Evolutionary conservation across 2,888 invertebrate species (phyloP).

Genomic region (Drosophila flavopinicola): DNA sequence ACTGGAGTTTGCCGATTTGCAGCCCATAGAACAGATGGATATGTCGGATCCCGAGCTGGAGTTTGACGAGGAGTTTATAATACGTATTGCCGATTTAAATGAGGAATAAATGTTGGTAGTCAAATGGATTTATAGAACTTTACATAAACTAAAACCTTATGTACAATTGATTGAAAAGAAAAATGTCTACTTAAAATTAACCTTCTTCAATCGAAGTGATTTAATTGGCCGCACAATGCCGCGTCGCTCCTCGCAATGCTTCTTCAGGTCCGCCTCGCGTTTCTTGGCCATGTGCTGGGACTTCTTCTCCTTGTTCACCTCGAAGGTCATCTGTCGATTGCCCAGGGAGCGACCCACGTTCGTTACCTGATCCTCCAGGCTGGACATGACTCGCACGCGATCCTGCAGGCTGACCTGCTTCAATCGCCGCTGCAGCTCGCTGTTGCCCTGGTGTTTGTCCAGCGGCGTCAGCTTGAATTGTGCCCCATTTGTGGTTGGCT

Average conservation of each 20-base stretch:
- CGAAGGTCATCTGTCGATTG: slow-evolving; percentile 92
- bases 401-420: slow-evolving; percentile 87
- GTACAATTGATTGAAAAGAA: slow-evolving; percentile 21
- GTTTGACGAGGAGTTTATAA: slow-evolving; percentile 17
- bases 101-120: slow-evolving; percentile 6
- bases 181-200: slow-evolving; percentile 81
- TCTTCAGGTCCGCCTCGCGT: slow-evolving; percentile 87
- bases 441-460: slow-evolving; percentile 84
- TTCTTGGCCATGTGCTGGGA: slow-evolving; percentile 85
- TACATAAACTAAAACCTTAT: slow-evolving; percentile 49
- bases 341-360: slow-evolving; percentile 87
- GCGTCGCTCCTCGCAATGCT: slow-evolving; percentile 89
- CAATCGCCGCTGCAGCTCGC: slow-evolving; percentile 55
- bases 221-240: slow-evolving; percentile 87
- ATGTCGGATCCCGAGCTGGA: slow-evolving; percentile 12
- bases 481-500: slow-evolving; percentile 35
- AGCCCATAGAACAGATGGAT: slow-evolving; percentile 8
- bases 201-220: slow-evolving; percentile 84
- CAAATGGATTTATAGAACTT: slow-evolving; percentile 4
- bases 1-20: slow-evolving; percentile 23
- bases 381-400: slow-evolving; percentile 87
- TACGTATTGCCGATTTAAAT: slow-evolving; percentile 16
- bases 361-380: slow-evolving; percentile 81
- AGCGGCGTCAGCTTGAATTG: slow-evolving; percentile 87
- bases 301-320: slow-evolving; percentile 86